A percentile compares a stretch with the other conserved stretches of the same genome.
These are phyloP conservation scores for Acleris emargana DNA, from an alignment of 2,888 invertebrate species.

Conservation along the genomic window DNA sequence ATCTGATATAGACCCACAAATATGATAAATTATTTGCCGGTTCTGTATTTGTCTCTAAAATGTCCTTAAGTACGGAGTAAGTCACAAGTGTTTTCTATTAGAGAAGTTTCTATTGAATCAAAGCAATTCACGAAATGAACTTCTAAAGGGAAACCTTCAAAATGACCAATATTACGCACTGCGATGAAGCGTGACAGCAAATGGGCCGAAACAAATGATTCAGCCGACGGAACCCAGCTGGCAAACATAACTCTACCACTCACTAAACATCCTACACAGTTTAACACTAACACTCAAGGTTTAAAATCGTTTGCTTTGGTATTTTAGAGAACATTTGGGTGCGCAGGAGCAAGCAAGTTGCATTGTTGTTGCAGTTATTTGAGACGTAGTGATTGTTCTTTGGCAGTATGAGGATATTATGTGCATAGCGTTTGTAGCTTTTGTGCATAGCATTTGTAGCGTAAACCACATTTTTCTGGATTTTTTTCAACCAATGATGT, in stretches of 20 bases:
- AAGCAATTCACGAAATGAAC: background rate
- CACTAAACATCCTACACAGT: background rate
- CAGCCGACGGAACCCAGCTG: constrained; percentile 15
- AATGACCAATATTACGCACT: constrained; percentile 11
- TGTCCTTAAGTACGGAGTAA: too few species aligned
- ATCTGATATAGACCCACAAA: too few species aligned
- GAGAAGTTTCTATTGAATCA: background rate
- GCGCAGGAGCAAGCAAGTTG: constrained; percentile 30
- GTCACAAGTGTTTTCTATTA: too few species aligned
- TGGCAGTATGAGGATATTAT: constrained; percentile 9
- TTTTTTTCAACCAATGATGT: background rate
- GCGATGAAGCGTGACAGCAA: constrained; percentile 27
- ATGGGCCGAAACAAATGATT: constrained; percentile 41
- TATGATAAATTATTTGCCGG: too few species aligned
- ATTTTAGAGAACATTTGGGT: background rate
- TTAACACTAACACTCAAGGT: background rate
- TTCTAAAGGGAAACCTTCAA: constrained; percentile 12
- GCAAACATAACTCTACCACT: constrained; percentile 1
- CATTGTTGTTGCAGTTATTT: constrained; percentile 35
- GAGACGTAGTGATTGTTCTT: constrained; percentile 28
- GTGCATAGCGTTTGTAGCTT: too few species aligned
- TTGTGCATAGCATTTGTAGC: constrained; percentile 8
- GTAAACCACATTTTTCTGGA: background rate
- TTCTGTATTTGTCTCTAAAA: too few species aligned
- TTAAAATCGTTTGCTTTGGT: background rate